Evolutionary conservation across 2,888 invertebrate genomes (phyloP).

Genomic region (Bhutanitis thaidina): DNA sequence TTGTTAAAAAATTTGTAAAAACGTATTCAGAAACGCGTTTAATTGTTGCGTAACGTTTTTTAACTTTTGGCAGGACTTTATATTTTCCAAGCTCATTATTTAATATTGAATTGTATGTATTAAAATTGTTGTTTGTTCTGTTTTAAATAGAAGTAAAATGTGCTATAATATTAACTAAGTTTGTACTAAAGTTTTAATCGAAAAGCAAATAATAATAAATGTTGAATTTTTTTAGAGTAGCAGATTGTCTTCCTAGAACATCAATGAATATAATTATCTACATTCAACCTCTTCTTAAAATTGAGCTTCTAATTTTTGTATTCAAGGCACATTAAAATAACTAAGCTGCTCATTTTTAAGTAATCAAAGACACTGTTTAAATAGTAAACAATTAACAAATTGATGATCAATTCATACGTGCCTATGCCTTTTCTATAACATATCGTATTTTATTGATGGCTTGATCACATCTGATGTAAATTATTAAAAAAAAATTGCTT

Average conservation of each 20-base stretch:
- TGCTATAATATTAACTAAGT: neutral
- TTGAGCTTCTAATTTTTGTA: neutral
- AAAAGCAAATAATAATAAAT: neutral
- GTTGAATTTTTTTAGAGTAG: neutral
- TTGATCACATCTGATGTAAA: constrained; percentile 46
- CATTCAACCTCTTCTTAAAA: neutral
- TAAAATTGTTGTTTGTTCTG: no score
- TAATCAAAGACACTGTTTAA: neutral
- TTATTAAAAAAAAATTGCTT: constrained; percentile 48
- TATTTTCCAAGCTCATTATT: no score
- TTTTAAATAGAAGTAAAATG: no score
- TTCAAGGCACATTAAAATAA: neutral
- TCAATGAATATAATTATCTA: neutral
- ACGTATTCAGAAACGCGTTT: no score
- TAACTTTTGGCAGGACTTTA: no score
- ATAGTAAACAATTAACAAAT: neutral
- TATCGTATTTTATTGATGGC: constrained; percentile 36
- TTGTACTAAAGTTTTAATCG: neutral
- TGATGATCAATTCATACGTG: constrained; percentile 8
- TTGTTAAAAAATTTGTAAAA: no score
- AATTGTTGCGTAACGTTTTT: no score
- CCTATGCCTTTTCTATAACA: constrained; percentile 16
- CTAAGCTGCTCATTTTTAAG: neutral
- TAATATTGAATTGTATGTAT: no score
- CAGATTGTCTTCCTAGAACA: constrained; percentile 1